Evolutionary conservation across 1,140 invertebrate genomes (phyloP).

Genomic region (Schlechtendalia chinensis): DNA sequence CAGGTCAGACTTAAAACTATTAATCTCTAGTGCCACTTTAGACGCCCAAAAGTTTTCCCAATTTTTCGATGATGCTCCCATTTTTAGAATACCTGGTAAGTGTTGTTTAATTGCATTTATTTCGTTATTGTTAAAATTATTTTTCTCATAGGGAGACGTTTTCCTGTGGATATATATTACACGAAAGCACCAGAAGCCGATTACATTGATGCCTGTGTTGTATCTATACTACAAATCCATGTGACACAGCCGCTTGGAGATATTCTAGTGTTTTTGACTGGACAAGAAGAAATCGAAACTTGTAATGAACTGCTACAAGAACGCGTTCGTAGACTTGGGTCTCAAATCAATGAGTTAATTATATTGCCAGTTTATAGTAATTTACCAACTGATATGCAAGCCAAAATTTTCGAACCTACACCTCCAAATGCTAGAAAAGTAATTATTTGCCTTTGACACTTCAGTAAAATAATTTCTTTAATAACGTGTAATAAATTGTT

Average conservation of each 20-base stretch:
- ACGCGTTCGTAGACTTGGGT: slow-evolving; percentile 82
- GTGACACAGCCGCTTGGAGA: slow-evolving; percentile 93
- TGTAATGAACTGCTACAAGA: slow-evolving; percentile 91
- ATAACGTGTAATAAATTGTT: slow-evolving; percentile 52
- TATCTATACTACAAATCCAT: slow-evolving; percentile 97
- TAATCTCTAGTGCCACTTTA: slow-evolving; percentile 96
- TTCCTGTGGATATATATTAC: slow-evolving; percentile 94
- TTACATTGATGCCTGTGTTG: slow-evolving; percentile 95
- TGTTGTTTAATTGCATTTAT: background rate
- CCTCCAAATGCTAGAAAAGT: slow-evolving; percentile 90
- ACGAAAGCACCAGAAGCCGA: slow-evolving; percentile 98
- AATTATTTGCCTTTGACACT: too few species aligned
- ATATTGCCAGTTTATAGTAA: slow-evolving; percentile 98
- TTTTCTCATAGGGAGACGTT: slow-evolving; percentile 61
- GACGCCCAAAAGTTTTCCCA: slow-evolving; percentile 98
- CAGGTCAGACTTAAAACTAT: slow-evolving; percentile 88
- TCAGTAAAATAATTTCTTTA: too few species aligned
- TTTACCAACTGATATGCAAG: slow-evolving; percentile 97
- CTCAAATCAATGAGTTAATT: slow-evolving; percentile 88
- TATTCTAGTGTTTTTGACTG: slow-evolving; percentile 95
- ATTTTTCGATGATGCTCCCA: slow-evolving; percentile 98
- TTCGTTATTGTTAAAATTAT: background rate
- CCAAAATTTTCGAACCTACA: slow-evolving; percentile 96
- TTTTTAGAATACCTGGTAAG: slow-evolving; percentile 91
- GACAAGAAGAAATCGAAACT: slow-evolving; percentile 94